Percentiles rank a stretch among this genome's conserved stretches.
Conservation (phyloP, 2,113 vertebrate species). For the Colossoma macropomum region DNA sequence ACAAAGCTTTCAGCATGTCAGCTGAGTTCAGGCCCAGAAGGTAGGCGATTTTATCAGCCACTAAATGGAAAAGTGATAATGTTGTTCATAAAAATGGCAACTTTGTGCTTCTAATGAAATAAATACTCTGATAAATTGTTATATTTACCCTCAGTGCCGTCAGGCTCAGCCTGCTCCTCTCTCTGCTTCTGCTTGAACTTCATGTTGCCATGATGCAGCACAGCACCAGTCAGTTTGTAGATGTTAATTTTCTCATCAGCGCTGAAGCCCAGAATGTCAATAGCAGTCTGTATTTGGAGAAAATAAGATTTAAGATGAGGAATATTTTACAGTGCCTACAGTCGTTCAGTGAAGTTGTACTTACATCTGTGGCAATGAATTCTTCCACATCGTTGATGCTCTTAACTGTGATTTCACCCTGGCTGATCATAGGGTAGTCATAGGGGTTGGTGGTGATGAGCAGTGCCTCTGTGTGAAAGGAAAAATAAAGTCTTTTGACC, state of each 20-base stretch:
- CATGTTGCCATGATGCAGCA: constrained; percentile 45
- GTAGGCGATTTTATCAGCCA: constrained; percentile 76
- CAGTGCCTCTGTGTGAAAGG: constrained; percentile 67
- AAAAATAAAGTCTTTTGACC: not conserved
- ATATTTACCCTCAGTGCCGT: constrained; percentile 85
- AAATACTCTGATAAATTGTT: too few species aligned
- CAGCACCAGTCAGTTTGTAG: constrained; percentile 72
- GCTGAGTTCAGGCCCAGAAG: constrained; percentile 79
- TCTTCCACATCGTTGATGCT: constrained; percentile 90
- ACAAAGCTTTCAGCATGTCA: constrained; percentile 74
- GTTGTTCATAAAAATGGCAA: too few species aligned
- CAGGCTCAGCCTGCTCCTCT: constrained; percentile 90
- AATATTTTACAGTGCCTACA: not conserved
- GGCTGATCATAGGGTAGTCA: constrained; percentile 84
- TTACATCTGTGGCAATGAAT: constrained; percentile 88
- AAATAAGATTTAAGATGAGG: not conserved
- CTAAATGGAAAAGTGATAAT: constrained; percentile 51
- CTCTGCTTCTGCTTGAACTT: constrained; percentile 92
- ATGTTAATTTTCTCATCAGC: constrained; percentile 70
- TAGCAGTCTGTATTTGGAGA: constrained; percentile 66
- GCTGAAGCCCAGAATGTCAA: constrained; percentile 73
- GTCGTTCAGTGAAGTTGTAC: not conserved
- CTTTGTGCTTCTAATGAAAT: too few species aligned
- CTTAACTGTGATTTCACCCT: constrained; percentile 86
- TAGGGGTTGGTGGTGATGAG: constrained; percentile 88